These are phyloP conservation scores for Cyaniris semiargus DNA, from an alignment of 2,888 invertebrate species.

Conservation along the genomic window DNA sequence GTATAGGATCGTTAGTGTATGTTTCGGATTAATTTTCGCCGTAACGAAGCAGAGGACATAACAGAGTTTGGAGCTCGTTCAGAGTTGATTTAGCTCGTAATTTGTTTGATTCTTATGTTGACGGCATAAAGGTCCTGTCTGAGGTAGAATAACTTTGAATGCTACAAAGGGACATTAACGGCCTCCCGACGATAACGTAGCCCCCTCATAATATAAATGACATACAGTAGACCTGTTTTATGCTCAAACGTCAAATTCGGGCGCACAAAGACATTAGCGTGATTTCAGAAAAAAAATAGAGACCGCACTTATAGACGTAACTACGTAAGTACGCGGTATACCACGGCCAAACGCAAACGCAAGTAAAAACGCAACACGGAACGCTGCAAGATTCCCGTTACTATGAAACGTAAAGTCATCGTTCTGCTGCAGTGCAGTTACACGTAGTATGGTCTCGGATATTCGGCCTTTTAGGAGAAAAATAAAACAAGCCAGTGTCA, in stretches of 20 bases:
- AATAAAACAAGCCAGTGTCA: neutral
- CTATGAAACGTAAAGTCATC: no score
- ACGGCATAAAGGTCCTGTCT: neutral
- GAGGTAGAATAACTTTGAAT: neutral
- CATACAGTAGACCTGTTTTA: neutral
- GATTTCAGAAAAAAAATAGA: no score
- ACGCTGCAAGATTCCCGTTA: no score
- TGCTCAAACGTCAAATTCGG: neutral
- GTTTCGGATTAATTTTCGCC: constrained; percentile 3
- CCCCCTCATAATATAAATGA: neutral
- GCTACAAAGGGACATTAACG: neutral
- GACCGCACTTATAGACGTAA: no score
- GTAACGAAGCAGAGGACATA: constrained; percentile 8
- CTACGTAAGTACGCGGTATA: no score
- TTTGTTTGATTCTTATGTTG: neutral
- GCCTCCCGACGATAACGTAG: neutral
- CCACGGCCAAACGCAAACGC: no score
- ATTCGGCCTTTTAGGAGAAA: no score
- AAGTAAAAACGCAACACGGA: no score
- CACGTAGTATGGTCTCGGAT: no score
- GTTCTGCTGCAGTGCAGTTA: no score
- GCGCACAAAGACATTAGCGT: no score
- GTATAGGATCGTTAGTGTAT: constrained; percentile 5
- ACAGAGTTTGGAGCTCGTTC: neutral
- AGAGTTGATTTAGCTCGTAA: no score